A percentile compares a stretch with the other conserved stretches of the same genome.
Evolutionary conservation across 2,888 invertebrate genomes (phyloP).

Genomic region (Melieria omissa): DNA sequence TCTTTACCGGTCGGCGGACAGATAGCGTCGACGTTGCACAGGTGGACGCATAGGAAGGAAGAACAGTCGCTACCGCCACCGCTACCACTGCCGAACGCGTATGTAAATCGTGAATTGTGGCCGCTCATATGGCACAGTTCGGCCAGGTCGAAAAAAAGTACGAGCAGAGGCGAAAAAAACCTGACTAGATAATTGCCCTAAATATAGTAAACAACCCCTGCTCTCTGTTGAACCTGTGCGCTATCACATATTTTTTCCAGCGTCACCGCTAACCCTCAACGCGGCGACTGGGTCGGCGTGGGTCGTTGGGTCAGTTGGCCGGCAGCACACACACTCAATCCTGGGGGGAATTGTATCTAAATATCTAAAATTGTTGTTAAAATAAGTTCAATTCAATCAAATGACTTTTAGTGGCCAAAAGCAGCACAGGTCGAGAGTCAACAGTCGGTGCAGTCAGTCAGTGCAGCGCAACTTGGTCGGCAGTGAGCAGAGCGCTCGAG

Average conservation of each 20-base stretch:
- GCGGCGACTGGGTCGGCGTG: too few species aligned
- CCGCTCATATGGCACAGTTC: conserved; percentile 54
- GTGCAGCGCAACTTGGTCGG: conserved; percentile 10
- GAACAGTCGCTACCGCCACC: background rate
- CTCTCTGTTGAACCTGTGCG: background rate
- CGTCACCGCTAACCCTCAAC: too few species aligned
- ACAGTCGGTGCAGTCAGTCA: background rate
- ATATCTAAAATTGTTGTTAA: conserved; percentile 40
- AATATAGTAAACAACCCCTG: conserved; percentile 40
- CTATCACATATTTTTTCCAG: too few species aligned
- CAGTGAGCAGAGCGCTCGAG: background rate
- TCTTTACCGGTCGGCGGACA: conserved; percentile 12
- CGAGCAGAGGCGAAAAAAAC: conserved; percentile 7
- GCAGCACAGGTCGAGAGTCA: conserved; percentile 5
- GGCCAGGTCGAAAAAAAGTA: conserved; percentile 52
- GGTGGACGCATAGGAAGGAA: conserved; percentile 16
- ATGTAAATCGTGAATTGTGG: conserved; percentile 52
- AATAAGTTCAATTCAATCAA: conserved; percentile 40
- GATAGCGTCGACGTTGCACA: conserved; percentile 24
- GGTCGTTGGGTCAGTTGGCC: conserved; percentile 3
- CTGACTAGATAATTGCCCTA: conserved; percentile 59
- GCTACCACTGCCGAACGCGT: conserved; percentile 6
- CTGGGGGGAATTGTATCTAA: conserved; percentile 55
- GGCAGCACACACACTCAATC: conserved; percentile 39
- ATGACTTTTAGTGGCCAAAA: conserved; percentile 29